Conservation (phyloP, 1,140 invertebrate species). For the Brevipalpus yothersi region DNA sequence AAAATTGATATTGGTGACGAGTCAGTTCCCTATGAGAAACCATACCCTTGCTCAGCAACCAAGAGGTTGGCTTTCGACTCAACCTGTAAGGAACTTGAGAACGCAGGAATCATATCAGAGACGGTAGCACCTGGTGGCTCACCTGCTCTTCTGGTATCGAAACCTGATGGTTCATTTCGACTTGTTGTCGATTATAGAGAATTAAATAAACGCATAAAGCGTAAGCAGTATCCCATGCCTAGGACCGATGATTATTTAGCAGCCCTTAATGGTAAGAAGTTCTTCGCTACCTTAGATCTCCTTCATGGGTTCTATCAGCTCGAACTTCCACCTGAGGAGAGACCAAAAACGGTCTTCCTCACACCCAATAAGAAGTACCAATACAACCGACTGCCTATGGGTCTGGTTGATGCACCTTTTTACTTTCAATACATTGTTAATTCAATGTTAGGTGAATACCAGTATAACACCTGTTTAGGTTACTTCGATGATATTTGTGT, state of each 20-base stretch:
- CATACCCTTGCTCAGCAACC: background rate
- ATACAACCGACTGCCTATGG: background rate
- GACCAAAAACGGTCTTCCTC: background rate
- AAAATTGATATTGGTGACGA: background rate
- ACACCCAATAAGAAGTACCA: background rate
- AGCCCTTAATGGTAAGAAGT: background rate
- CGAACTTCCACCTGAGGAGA: background rate
- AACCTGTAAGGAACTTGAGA: background rate
- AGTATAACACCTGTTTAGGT: background rate
- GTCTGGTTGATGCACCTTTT: background rate
- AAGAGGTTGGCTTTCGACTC: background rate
- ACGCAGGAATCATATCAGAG: background rate
- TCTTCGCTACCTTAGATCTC: background rate
- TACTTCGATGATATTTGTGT: background rate
- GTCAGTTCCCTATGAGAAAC: background rate
- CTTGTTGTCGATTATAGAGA: background rate
- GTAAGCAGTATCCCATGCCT: background rate
- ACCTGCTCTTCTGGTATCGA: background rate
- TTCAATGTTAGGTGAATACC: background rate
- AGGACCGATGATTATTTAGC: background rate
- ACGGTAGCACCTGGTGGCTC: background rate
- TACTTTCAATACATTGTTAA: background rate
- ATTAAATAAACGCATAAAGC: background rate
- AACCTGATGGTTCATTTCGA: background rate
- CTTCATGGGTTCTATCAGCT: background rate